Conservation (phyloP, 2,888 invertebrate genomes). For the Silvanus unidentatus region DNA sequence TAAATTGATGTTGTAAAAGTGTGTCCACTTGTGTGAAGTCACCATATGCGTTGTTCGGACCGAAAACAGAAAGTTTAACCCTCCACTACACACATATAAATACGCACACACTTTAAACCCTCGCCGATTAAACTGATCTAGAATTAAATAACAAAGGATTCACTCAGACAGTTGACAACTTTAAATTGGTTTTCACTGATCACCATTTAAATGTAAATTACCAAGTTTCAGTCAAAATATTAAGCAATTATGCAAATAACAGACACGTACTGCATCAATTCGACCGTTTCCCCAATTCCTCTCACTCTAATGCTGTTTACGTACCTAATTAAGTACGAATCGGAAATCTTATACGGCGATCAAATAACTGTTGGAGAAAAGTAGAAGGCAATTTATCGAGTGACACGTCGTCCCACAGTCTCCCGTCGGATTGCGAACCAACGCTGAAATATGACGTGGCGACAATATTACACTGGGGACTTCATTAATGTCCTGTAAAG, state of each 20-base stretch:
- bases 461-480: conserved; percentile 48
- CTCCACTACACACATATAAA: conserved; percentile 5
- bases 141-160: conserved; percentile 47
- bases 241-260: conserved; percentile 42
- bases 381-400: conserved; percentile 41
- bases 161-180: conserved; percentile 48
- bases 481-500: conserved; percentile 49
- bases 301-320: too few species aligned
- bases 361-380: conserved; percentile 26
- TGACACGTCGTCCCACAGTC: conserved; percentile 31
- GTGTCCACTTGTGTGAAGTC: conserved; percentile 37
- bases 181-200: conserved; percentile 48
- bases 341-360: conserved; percentile 18
- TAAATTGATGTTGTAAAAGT: too few species aligned
- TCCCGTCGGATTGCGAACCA: conserved; percentile 34
- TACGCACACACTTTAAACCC: conserved; percentile 26
- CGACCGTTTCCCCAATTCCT: too few species aligned
- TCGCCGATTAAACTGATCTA: conserved; percentile 41
- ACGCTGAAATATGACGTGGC: conserved; percentile 45
- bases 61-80: conserved; percentile 17
- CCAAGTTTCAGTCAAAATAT: conserved; percentile 47
- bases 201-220: conserved; percentile 48
- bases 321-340: too few species aligned
- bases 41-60: conserved; percentile 30
- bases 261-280: too few species aligned